Base-by-base conservation (phyloP, 2,888 invertebrate species). In the Tribolium freemani region DNA sequence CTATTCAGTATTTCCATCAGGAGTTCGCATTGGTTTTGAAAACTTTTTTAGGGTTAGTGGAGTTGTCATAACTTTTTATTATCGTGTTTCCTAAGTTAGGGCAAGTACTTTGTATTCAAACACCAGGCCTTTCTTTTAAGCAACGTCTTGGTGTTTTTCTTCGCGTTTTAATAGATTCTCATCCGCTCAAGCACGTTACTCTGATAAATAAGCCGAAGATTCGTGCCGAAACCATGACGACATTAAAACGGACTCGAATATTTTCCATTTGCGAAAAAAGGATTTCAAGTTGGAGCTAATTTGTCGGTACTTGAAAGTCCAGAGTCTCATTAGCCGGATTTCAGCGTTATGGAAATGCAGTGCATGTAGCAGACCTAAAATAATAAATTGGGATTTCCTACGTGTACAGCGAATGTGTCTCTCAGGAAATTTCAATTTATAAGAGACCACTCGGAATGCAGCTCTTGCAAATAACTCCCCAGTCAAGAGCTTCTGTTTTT, bases 11-110 rank as follows among this genome's bases (percentile, higher is more conserved):
- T 8, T 38, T 38, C n/a, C 38, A 38, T 63, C 30, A 38, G 31
- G 31, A 38, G 31, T 38, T 38, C 38, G 26, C 26, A 26, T 26
- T 26, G 26, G 26, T 26, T 26, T 26, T 26, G n/a, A 11, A 69
- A 69, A 51, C 53, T 69, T 69, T 61, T 67, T 69, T 51, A 11
- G 56, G 54, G 30, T 38, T 44, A 38, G 53, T 10, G 26, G n/a
- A 51, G 44, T 50, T 9, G 26, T 69, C 60, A 61, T 69, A 69
- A 69, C 44, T 69, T 69, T 69, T 69, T 69, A 69, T 69, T 69
- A 61, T 38, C 45, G 16, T 10, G 44, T 38, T 69, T 61, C 45
- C 60, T n/a, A 51, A 51, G 53, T 26, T 69, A 44, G 44, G 53
- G 60, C 53, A 26, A 53, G 44, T 30, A 58, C 45, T 69, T 69